A percentile compares a stretch with the other conserved stretches of the same genome.
Conservation (phyloP, 92 coral and sea anemone species). For the Galaxea fascicularis region DNA sequence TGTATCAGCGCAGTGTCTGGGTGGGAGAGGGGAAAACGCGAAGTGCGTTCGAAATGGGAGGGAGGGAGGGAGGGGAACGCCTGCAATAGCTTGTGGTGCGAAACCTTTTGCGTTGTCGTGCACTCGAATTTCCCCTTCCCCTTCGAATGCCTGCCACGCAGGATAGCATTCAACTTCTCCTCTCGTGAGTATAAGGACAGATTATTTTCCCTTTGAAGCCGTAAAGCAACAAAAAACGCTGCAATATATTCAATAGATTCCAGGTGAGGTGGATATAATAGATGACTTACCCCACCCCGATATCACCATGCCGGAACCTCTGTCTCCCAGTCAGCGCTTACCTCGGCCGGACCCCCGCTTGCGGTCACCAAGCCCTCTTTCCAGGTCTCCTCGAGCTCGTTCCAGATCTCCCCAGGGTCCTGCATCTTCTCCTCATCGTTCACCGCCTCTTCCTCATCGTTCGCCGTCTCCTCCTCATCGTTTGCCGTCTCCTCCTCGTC, state of each 20-base stretch:
- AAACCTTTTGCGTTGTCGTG: too few relatives aligned
- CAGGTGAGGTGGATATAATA: slow-evolving; percentile 75
- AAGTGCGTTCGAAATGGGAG: too few relatives aligned
- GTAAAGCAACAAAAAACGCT: background rate
- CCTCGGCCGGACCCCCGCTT: background rate
- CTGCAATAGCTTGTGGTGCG: too few relatives aligned
- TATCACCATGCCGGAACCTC: slow-evolving; percentile 1
- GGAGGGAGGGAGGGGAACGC: too few relatives aligned
- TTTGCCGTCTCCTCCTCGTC: background rate
- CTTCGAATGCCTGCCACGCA: too few relatives aligned
- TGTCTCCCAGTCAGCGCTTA: background rate
- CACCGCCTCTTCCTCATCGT: background rate
- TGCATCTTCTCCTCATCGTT: background rate
- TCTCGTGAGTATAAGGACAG: too few relatives aligned
- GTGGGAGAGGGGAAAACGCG: too few relatives aligned
- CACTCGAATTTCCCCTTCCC: too few relatives aligned
- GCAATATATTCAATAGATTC: slow-evolving; percentile 47
- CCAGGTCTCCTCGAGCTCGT: slow-evolving; percentile 25
- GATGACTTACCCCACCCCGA: slow-evolving; percentile 47
- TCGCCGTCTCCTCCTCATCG: background rate
- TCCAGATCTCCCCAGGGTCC: slow-evolving; percentile 1
- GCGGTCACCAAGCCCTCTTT: slow-evolving; percentile 25
- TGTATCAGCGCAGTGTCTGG: too few relatives aligned
- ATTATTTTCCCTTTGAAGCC: background rate
- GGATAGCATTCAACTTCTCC: too few relatives aligned